Base-by-base conservation (phyloP, 1,140 invertebrate species). In the Mizuhopecten yessoensis region DNA sequence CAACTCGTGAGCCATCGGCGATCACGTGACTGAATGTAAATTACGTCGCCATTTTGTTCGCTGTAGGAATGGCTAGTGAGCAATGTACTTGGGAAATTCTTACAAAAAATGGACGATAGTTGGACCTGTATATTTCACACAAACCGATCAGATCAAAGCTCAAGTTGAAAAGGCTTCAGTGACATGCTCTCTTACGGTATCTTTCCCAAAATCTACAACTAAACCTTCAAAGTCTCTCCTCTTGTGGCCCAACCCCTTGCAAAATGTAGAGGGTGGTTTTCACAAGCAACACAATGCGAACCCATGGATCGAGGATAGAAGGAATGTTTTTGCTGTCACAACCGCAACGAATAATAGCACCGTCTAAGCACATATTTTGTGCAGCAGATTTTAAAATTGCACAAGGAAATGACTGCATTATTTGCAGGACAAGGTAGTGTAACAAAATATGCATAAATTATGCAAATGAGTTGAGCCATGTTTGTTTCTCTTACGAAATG, bases 361-460 rank as follows among this genome's bases (percentile, higher is more conserved):
- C 89, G 57, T 89, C 34, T 86, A 86, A 87, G 89, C 33, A 86
- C 86, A 90, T 39, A 90, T 33, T 86, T 42, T 57, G 45, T 33
- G 33, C 57, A 88, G 49, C 89, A 39, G 86, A 39, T 33, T 90
- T 87, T 42, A 39, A 86, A 90, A 87, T 87, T 86, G 34, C 89
- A 87, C 57, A 90, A 90, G 34, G 89, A 86, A 90, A 86, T 86
- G 86, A 90, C 34, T 39, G 86, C 34, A 90, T 86, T 87, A 90
- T 9, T 75, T 36, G 34, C 89, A 42, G 75, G 39, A 11, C 34
- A 90, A 90, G 89, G 89, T 90, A 90, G 86, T 90, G 89, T 90
- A 90, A 86, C 86, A 90, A 90, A 90, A 42, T 86, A 90, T 90
- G 89, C 89, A 90, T 90, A 90, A 90, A 90, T 90, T 90, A 90